Base-by-base conservation (phyloP, 1,140 invertebrate species). In the Listronotus bonariensis region DNA sequence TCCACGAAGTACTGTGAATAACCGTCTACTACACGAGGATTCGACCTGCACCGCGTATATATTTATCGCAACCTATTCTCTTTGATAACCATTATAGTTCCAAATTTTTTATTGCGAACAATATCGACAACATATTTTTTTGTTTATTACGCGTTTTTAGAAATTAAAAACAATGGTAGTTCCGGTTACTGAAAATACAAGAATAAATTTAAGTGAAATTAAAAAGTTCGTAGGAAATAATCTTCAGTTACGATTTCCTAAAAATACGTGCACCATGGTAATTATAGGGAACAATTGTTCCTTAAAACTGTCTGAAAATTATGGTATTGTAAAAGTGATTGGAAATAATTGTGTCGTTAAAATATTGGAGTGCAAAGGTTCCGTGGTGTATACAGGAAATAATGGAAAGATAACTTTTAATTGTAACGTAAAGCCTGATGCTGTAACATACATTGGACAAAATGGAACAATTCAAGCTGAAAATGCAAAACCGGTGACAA, bases 201-300 rank as follows among this genome's bases (percentile, higher is more conserved):
- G 14, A 17, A 12, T 52, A 17, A 34, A 52, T 9, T 14, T 56
- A 11, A 18, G 20, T 40, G 15, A 42, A 31, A 18, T 41, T 6
- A 56, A 56, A 32, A 56, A 45, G 26, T 43, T 26, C 14, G 54
- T 56, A 18, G 54, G 54, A 2, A 56, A 56, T 17, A 56, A 56
- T 45, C 38, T 56, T 11, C 34, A 56, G 9, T 14, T 56, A n/a
- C 20, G 10, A 26, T 43, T 56, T 31, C 12, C 17, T 8, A 1
- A 20, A 20, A 56, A 56, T 38, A 31, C 12, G 54, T 56, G 38
- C 9, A 43, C 41, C 11, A 43, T 56, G 43, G 15, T 67, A 32
- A 36, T 67, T 7, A 48, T 67, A 12, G 65, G 65, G 32, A 67
- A 67, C 18, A 61, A 61, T 43, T 61, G 65, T 55, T 11, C 32